Evolutionary conservation across 1,140 invertebrate genomes (phyloP), one percentile per base, ranked within the genome.

Genomic region (Hydropsyche tenuis): DNA sequence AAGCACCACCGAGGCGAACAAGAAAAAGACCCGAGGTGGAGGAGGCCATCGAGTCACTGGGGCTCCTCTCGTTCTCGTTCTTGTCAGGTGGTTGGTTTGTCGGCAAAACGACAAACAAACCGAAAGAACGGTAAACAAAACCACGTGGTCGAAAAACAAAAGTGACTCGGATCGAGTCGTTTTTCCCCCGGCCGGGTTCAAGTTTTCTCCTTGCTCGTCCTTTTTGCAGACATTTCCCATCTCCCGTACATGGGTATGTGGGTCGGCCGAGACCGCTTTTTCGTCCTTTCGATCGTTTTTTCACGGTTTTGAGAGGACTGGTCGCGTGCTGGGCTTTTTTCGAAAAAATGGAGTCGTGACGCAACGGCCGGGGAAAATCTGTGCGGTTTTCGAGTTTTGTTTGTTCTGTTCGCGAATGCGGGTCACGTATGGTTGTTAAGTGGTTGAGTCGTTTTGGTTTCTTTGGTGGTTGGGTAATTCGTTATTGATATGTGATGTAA

Each of bases 91-190:
- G 56, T 60, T 37, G 65, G 65, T 68, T 62, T 20, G 20, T 16
- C 14, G 37, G 62, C 12, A 68, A 48, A 27, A 68, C 37, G 65
- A 68, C n/a, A 48, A 68, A 27, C 20, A 68, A 68, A 66, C 60
- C 53, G 27, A 12, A 51, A 51, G 53, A 76, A 73, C 75, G 51
- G 75, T 73, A 76, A 76, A 76, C 56, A 66, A 75, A 71, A 76
- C 73, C 72, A 30, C 66, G 42, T 30, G 42, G 48, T 73, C 48
- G 74, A 72, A 76, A 75, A 76, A 71, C 72, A 73, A 76, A 73
- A 73, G 73, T 65, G 75, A 27, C 60, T 69, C 42, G 73, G 68
- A 73, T 73, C 72, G 75, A 46, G 68, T 76, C 62, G 71, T 76
- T 76, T 75, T 76, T 76, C 75, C 75, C 0, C 22, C 37, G n/a